Evolutionary conservation across 2,888 invertebrate genomes (phyloP), one percentile per base, ranked within the genome.

Genomic region (Therioaphis trifolii): DNA sequence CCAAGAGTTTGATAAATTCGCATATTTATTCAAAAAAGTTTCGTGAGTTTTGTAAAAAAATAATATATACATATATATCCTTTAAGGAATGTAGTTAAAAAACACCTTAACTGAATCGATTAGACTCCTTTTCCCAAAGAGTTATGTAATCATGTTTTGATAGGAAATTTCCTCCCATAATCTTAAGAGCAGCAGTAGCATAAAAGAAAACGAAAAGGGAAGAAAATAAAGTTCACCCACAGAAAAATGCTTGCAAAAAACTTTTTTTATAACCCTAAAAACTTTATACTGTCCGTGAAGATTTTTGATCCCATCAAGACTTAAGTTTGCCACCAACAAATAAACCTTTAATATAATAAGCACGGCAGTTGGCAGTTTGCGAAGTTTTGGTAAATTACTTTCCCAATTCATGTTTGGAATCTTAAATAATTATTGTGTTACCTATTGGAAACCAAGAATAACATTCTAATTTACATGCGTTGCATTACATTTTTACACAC

Each of bases 261-360:
- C 63, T 82, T 82, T 82, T 82, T 82, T 74, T 72, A 82, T 74
- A 82, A 63, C 82, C 72, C 63, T 63, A 82, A 82, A 82, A 82
- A 82, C 82, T 82, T 72, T 82, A 74, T 21, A 52, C 74, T 74
- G 72, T 52, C 63, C 63, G 61, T 74, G 82, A 82, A 74, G 74
- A 74, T 82, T 82, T 82, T 74, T 82, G 82, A 82, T 82, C 72
- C 35, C 82, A 74, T 74, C 63, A 40, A 40, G 40, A 63, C 74
- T 82, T 63, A 82, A 74, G 72, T 82, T 82, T 74, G 24, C 82
- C 40, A 74, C 63, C 72, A 74, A 74, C 82, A 74, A 82, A 82
- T 82, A 82, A 82, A 82, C 82, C 82, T 74, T 74, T 82, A 82
- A 74, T 74, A 82, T 74, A 82, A 82, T 82, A 82, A 82, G 82